Percentiles rank a stretch among this genome's conserved stretches.
Conservation (phyloP, 1,140 invertebrate species). For the Acromyrmex charruanus region DNA sequence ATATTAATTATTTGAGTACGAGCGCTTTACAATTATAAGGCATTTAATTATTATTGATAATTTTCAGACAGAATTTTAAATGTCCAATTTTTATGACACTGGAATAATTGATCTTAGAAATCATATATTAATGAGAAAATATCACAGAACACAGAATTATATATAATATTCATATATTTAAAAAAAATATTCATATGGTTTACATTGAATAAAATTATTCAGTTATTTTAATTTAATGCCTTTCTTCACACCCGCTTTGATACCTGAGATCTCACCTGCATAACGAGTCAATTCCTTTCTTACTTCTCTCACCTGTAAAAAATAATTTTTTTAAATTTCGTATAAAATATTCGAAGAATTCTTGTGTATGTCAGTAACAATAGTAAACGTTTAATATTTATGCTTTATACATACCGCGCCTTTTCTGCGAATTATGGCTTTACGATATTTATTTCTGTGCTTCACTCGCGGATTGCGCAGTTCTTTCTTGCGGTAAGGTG, state of each 20-base stretch:
- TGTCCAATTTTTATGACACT: not conserved
- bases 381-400: not conserved
- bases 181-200: constrained; percentile 30
- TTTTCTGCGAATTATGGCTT: constrained; percentile 95
- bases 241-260: constrained; percentile 94
- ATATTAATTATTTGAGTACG: not conserved
- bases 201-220: not conserved
- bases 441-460: constrained; percentile 95
- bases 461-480: constrained; percentile 97
- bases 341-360: constrained; percentile 5
- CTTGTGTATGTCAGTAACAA: constrained; percentile 2
- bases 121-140: not conserved
- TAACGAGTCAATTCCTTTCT: constrained; percentile 93
- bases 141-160: not conserved
- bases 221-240: constrained; percentile 94
- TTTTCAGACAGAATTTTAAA: not conserved
- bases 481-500: constrained; percentile 95
- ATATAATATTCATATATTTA: not conserved
- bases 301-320: constrained; percentile 90
- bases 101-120: not conserved
- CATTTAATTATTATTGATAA: too few species aligned
- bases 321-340: constrained; percentile 59
- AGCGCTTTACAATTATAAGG: too few species aligned
- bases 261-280: constrained; percentile 96
- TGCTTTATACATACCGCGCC: constrained; percentile 90